These are phyloP conservation scores for Natrix natrix DNA, from an alignment of 2,797 vertebrate species.

Conservation along the genomic window DNA sequence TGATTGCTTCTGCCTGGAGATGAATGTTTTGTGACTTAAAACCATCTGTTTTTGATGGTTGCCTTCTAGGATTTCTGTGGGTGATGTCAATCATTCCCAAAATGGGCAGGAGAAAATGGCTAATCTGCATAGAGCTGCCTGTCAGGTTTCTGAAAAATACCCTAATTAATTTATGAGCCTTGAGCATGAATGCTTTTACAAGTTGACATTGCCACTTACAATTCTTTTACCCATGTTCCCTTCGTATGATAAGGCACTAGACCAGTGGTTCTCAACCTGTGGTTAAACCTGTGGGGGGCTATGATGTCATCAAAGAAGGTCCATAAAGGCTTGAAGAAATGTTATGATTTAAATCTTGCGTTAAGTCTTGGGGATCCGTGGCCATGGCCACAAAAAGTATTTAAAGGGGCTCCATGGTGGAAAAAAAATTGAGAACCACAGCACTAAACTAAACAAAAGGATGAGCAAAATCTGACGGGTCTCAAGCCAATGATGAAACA, in stretches of 20 bases:
- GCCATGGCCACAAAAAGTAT: neutral
- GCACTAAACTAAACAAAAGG: neutral
- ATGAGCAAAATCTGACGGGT: neutral
- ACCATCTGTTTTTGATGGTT: neutral
- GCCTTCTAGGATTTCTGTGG: neutral
- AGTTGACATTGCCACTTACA: neutral
- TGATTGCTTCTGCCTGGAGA: accelerated
- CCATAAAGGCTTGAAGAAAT: neutral
- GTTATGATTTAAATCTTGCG: neutral
- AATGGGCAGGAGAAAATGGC: neutral
- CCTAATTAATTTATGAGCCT: too few species aligned
- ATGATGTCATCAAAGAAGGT: neutral
- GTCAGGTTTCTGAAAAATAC: too few species aligned
- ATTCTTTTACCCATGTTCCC: neutral
- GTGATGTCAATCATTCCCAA: neutral
- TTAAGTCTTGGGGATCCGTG: neutral
- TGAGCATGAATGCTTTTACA: too few species aligned
- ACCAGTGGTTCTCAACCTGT: neutral
- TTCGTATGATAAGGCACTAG: neutral
- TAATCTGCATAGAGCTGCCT: neutral
- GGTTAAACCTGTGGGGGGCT: neutral
- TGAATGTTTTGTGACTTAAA: conserved; percentile 27
- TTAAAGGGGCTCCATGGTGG: neutral
- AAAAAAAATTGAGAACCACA: neutral
- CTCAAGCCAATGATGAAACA: neutral